Evolutionary conservation across 1,140 invertebrate species (phyloP).

Genomic region (Archegozetes longisetosus): DNA sequence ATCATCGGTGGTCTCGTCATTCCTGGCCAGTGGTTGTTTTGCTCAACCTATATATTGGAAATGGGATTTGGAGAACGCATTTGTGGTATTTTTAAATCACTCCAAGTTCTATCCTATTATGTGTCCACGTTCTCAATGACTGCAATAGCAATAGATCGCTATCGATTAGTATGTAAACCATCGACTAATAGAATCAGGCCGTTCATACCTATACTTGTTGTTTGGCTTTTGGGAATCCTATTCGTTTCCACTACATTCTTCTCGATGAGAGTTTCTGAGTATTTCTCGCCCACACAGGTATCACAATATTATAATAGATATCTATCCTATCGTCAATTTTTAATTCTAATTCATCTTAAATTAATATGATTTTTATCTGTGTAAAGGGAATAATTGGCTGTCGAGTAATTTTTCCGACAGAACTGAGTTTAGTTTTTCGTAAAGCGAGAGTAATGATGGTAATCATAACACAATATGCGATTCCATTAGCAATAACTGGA

Average conservation of each 20-base stretch:
- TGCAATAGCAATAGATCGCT: slow-evolving; percentile 36
- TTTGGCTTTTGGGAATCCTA: slow-evolving; percentile 33
- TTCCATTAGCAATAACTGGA: slow-evolving; percentile 33
- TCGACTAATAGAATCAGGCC: slow-evolving; percentile 30
- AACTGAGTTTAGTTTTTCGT: background rate
- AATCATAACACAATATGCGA: slow-evolving; percentile 34
- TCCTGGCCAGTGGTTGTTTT: slow-evolving; percentile 7
- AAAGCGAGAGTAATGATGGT: slow-evolving; percentile 29
- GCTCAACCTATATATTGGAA: background rate
- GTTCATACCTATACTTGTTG: slow-evolving; percentile 27
- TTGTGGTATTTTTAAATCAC: background rate
- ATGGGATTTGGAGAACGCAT: background rate
- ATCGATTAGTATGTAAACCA: slow-evolving; percentile 34
- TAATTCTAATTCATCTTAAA: background rate
- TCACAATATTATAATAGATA: background rate
- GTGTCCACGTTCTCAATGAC: slow-evolving; percentile 39
- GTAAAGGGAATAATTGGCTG: slow-evolving; percentile 27
- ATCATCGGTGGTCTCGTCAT: slow-evolving; percentile 6
- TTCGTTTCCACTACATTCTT: background rate
- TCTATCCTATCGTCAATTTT: background rate
- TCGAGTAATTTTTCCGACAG: slow-evolving; percentile 27
- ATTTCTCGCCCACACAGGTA: background rate
- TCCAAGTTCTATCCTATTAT: slow-evolving; percentile 24
- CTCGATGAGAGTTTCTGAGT: background rate
- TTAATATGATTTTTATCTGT: background rate